phyloP scores from a whole-genome alignment of 2,888 invertebrate species.

The Apantesis nais region DNA sequence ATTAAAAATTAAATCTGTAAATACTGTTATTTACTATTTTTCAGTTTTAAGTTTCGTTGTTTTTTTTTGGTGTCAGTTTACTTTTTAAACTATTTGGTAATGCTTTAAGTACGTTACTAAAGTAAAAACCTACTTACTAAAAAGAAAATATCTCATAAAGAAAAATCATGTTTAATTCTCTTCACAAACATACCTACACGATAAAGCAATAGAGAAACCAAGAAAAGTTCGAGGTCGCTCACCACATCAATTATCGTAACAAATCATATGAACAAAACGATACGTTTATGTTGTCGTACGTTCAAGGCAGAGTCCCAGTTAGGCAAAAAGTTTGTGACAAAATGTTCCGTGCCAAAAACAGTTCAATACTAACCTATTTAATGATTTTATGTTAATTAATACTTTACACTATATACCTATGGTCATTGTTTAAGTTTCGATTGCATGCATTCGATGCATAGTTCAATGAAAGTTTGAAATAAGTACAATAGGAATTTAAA shows the following conservation, averaged over 20 bases:
- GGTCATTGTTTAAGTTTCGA: too few species aligned
- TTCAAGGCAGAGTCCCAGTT: slow-evolving; percentile 10
- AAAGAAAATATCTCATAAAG: too few species aligned
- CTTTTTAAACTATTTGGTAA: background rate
- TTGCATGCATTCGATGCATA: too few species aligned
- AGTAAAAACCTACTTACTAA: background rate
- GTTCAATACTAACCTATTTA: background rate
- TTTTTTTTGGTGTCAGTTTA: too few species aligned
- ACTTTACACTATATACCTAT: too few species aligned
- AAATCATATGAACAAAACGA: slow-evolving; percentile 45
- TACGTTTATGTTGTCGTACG: slow-evolving; percentile 26
- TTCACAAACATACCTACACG: background rate
- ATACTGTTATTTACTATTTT: too few species aligned
- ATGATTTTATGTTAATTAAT: too few species aligned
- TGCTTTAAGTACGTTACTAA: too few species aligned
- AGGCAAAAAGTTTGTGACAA: slow-evolving; percentile 9
- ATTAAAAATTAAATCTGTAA: background rate
- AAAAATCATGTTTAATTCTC: background rate
- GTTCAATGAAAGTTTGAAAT: too few species aligned
- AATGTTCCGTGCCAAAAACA: background rate
- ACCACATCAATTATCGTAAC: slow-evolving; percentile 47
- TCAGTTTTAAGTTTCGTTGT: too few species aligned
- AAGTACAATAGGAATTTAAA: too few species aligned
- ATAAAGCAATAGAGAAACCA: slow-evolving; percentile 29
- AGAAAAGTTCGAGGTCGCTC: slow-evolving; percentile 30